A percentile compares a stretch with the other conserved stretches of the same genome.
phyloP scores from a whole-genome alignment of 2,797 vertebrate species.

The Acrossocheilus wenchowensis region DNA sequence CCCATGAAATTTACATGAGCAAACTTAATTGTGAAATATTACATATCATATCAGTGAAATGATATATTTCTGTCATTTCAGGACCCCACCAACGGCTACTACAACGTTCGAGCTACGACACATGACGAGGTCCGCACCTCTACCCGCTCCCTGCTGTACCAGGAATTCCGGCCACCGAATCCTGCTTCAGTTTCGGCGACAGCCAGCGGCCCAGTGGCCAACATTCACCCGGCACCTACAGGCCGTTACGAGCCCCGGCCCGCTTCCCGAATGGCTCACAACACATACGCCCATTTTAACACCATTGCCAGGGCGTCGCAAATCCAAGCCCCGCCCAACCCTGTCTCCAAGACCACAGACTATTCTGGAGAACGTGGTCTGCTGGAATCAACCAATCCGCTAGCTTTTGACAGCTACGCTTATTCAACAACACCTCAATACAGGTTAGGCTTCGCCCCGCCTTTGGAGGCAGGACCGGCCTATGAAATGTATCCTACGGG shows the following conservation, averaged over 20 bases:
- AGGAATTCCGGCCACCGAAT: conserved; percentile 86
- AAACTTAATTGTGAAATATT: neutral
- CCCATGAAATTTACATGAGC: neutral
- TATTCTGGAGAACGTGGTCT: conserved; percentile 78
- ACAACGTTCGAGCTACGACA: conserved; percentile 90
- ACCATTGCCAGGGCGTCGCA: conserved; percentile 80
- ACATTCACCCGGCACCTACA: conserved; percentile 64
- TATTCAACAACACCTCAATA: conserved; percentile 83
- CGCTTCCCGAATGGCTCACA: conserved; percentile 88
- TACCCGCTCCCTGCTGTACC: conserved; percentile 86
- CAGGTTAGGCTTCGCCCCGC: conserved; percentile 85
- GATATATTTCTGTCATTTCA: conserved; percentile 60
- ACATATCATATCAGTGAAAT: neutral
- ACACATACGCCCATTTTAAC: conserved; percentile 92
- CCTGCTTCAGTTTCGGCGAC: conserved; percentile 69
- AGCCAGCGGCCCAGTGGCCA: conserved; percentile 63
- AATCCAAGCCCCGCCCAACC: conserved; percentile 73
- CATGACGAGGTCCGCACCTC: conserved; percentile 89
- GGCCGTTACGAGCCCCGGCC: conserved; percentile 89
- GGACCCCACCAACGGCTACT: conserved; percentile 97
- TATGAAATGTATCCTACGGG: conserved; percentile 84
- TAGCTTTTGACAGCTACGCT: conserved; percentile 90
- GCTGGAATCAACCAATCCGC: conserved; percentile 82
- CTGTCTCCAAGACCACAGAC: conserved; percentile 65
- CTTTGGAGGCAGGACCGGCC: conserved; percentile 79